A percentile compares a stretch with the other conserved stretches of the same genome.
phyloP scores from a whole-genome alignment of 1,140 invertebrate species.

The Macrocentrus cingulum region DNA sequence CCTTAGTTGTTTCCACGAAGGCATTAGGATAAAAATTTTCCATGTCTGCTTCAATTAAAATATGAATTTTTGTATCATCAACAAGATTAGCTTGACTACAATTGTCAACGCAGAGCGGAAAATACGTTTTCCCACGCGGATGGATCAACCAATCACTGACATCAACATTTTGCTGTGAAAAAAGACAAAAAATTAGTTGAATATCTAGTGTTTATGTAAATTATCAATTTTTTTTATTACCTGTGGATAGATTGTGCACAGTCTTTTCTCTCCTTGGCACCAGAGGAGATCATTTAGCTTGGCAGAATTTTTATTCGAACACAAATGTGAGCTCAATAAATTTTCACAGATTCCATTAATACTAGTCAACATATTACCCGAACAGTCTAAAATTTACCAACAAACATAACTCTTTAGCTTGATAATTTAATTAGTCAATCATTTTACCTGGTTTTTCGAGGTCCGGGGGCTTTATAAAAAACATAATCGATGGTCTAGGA shows the following conservation, averaged over 20 bases:
- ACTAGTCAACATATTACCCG: slow-evolving; percentile 31
- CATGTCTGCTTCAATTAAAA: slow-evolving; percentile 59
- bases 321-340: slow-evolving; percentile 57
- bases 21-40: slow-evolving; percentile 41
- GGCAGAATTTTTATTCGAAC: slow-evolving; percentile 57
- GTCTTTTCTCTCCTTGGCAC: slow-evolving; percentile 56
- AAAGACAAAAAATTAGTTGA: slow-evolving; percentile 30
- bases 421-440: too few relatives aligned
- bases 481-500: slow-evolving; percentile 44
- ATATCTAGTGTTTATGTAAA: slow-evolving; percentile 7
- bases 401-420: too few relatives aligned
- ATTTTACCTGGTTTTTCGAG: slow-evolving; percentile 50
- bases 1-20: slow-evolving; percentile 45
- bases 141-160: slow-evolving; percentile 61
- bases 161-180: slow-evolving; percentile 53
- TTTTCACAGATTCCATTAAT: slow-evolving; percentile 32
- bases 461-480: slow-evolving; percentile 50
- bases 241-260: slow-evolving; percentile 60
- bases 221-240: slow-evolving; percentile 36
- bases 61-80: slow-evolving; percentile 48
- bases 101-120: slow-evolving; percentile 56
- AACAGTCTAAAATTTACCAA: too few relatives aligned
- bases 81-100: slow-evolving; percentile 32
- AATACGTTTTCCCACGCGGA: slow-evolving; percentile 54
- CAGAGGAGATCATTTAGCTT: slow-evolving; percentile 62